These are phyloP conservation scores for Luidia sarsii DNA, from an alignment of 53 echinoderm and acorn worm genomes.

Conservation along the genomic window DNA sequence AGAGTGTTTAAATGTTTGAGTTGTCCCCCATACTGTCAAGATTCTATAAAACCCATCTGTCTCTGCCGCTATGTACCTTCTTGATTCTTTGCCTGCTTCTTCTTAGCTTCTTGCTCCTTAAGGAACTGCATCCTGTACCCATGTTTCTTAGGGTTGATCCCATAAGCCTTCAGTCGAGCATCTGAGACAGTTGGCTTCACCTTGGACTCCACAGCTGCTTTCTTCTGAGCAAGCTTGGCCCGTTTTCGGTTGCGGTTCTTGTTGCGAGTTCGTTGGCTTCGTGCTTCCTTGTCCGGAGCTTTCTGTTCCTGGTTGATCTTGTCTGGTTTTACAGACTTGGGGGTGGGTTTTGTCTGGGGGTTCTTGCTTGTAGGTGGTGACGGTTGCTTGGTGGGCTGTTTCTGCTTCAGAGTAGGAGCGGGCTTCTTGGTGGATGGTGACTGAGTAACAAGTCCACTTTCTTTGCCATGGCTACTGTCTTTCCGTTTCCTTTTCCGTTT, in stretches of 20 bases:
- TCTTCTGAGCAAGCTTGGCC: background rate
- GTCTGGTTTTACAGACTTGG: background rate
- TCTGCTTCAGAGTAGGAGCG: too few relatives aligned
- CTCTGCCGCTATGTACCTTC: background rate
- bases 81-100: constrained; percentile 32
- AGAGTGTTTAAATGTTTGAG: too few relatives aligned
- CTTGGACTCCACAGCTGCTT: background rate
- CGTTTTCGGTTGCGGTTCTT: constrained; percentile 44
- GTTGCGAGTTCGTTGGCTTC: too few relatives aligned
- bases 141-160: constrained; percentile 85
- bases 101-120: constrained; percentile 56
- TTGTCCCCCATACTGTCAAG: background rate
- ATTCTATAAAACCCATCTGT: background rate
- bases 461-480: background rate
- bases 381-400: background rate
- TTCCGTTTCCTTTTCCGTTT: constrained; percentile 25
- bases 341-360: background rate
- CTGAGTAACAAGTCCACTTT: background rate
- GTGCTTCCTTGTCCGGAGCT: constrained; percentile 17
- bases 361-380: too few relatives aligned
- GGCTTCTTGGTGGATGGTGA: background rate
- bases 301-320: background rate
- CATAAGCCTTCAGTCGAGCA: constrained; percentile 86
- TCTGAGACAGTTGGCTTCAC: constrained; percentile 53
- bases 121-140: constrained; percentile 73